A percentile compares a stretch with the other conserved stretches of the same genome.
Evolutionary conservation across 1,140 invertebrate species (phyloP).

Genomic region (Lineus longissimus): DNA sequence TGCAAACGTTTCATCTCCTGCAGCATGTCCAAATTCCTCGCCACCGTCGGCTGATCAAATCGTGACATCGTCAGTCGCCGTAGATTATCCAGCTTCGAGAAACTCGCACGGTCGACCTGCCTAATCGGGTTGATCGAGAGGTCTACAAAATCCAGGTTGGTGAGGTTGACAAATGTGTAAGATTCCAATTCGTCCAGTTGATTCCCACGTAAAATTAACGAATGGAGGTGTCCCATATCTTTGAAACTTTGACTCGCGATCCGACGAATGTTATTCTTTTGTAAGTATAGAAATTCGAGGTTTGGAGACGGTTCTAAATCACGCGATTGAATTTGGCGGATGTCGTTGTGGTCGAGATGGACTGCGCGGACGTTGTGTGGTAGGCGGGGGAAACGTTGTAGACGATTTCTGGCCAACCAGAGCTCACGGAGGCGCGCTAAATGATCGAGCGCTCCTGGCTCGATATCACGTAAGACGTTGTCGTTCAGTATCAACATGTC

Average conservation of each 20-base stretch:
- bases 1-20: conserved; percentile 56
- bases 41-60: conserved; percentile 47
- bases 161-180: conserved; percentile 30
- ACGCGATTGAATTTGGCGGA: background rate
- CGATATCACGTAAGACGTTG: conserved; percentile 71
- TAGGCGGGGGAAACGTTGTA: conserved; percentile 65
- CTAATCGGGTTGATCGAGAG: conserved; percentile 54
- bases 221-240: conserved; percentile 66
- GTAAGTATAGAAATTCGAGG: conserved; percentile 49
- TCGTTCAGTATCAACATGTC: conserved; percentile 75
- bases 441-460: conserved; percentile 80
- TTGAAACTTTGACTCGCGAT: conserved; percentile 66
- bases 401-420: conserved; percentile 47
- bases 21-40: conserved; percentile 48
- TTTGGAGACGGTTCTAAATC: conserved; percentile 7
- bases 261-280: conserved; percentile 65
- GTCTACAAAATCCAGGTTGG: conserved; percentile 56
- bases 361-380: conserved; percentile 61
- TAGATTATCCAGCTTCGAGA: conserved; percentile 48
- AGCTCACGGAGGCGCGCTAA: conserved; percentile 74
- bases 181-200: conserved; percentile 21
- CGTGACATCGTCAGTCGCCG: conserved; percentile 70
- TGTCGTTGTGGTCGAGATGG: conserved; percentile 39
- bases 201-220: conserved; percentile 56
- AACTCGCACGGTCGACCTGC: conserved; percentile 38